These are phyloP conservation scores for Fulmarus glacialis DNA, from an alignment of 2,113 vertebrate genomes.

Conservation along the genomic window DNA sequence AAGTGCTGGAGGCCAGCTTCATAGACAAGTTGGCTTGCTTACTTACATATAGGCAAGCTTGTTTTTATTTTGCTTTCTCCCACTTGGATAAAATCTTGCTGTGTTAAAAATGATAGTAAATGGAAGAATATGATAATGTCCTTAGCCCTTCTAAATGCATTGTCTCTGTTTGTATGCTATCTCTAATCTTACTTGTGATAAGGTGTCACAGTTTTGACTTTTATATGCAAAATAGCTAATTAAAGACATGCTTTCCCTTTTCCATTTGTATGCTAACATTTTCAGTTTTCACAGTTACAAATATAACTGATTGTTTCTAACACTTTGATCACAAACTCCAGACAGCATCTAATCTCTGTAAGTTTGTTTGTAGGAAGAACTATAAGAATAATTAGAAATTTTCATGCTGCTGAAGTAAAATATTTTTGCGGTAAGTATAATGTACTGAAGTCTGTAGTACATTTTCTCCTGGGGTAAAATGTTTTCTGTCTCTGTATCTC, in stretches of 20 bases:
- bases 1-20: background rate
- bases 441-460: background rate
- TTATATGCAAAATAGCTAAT: conserved; percentile 47
- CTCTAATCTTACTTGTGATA: conserved; percentile 58
- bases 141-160: background rate
- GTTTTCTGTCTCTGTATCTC: background rate
- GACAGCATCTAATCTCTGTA: background rate
- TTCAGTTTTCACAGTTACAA: conserved; percentile 35
- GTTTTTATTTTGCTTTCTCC: background rate
- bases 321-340: conserved; percentile 33
- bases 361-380: conserved; percentile 15
- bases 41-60: background rate
- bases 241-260: conserved; percentile 9
- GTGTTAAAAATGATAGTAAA: background rate
- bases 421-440: background rate
- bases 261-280: background rate
- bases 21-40: background rate
- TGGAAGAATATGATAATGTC: background rate
- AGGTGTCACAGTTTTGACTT: conserved; percentile 23
- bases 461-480: background rate
- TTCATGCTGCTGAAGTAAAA: background rate
- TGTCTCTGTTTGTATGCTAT: conserved; percentile 17
- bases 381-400: conserved; percentile 5
- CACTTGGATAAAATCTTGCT: background rate
- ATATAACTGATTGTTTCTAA: conserved; percentile 20